A percentile compares a stretch with the other conserved stretches of the same genome.
Evolutionary conservation across 1,140 invertebrate genomes (phyloP).

Genomic region (Bombus cullumanus): DNA sequence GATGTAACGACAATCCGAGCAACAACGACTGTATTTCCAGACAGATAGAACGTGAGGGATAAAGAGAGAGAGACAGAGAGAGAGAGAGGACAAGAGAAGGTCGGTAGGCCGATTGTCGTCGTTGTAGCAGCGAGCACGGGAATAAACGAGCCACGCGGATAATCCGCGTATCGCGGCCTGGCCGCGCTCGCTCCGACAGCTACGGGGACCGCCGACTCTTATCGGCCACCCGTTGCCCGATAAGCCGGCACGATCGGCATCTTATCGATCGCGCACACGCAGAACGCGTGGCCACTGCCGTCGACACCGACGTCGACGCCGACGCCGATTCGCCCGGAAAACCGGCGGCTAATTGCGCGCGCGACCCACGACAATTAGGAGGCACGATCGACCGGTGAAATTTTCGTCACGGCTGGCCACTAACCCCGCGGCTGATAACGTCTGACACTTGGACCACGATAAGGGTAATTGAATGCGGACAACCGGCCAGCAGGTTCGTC

Average conservation of each 20-base stretch:
- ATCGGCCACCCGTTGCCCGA: conserved; percentile 52
- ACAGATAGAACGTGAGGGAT: background rate
- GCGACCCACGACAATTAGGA: conserved; percentile 23
- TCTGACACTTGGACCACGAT: conserved; percentile 20
- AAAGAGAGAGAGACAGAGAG: background rate
- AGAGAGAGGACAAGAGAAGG: background rate
- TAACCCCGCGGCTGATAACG: conserved; percentile 1
- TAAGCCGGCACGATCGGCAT: conserved; percentile 63
- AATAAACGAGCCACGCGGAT: conserved; percentile 55
- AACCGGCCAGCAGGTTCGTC: background rate
- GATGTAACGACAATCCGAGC: background rate
- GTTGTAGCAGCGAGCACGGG: conserved; percentile 39
- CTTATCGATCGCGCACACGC: conserved; percentile 63
- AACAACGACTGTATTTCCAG: background rate
- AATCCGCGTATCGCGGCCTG: conserved; percentile 49
- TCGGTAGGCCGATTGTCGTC: conserved; percentile 45
- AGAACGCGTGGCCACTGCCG: conserved; percentile 1
- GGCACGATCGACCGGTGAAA: background rate
- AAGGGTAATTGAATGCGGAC: conserved; percentile 34
- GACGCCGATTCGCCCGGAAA: conserved; percentile 7
- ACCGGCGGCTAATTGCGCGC: conserved; percentile 35
- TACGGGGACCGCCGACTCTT: conserved; percentile 53
- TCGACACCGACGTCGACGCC: background rate
- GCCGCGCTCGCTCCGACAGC: conserved; percentile 40
- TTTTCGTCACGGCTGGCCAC: conserved; percentile 10